phyloP scores from a whole-genome alignment of 1,140 invertebrate species.

The Penaeus indicus region DNA sequence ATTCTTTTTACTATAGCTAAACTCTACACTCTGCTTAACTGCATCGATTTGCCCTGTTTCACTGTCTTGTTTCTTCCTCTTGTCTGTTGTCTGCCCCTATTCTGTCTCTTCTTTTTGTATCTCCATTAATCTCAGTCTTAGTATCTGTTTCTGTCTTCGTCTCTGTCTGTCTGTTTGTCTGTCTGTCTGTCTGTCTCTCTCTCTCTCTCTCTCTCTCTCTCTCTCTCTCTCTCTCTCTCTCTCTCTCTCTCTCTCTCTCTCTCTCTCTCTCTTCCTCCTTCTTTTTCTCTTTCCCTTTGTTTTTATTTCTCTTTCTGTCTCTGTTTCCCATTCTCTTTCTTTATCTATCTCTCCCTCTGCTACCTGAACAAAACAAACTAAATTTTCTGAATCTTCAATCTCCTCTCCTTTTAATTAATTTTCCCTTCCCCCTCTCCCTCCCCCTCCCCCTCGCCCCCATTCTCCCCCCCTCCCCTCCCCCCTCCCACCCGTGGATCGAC shows the following conservation, averaged over 20 bases:
- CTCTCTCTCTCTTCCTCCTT: background rate
- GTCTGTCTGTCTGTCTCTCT: background rate
- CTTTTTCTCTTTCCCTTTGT: background rate
- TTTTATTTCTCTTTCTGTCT: background rate
- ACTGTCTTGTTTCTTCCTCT: background rate
- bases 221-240: background rate
- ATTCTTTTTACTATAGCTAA: too few species aligned
- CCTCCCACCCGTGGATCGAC: background rate
- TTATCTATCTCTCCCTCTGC: background rate
- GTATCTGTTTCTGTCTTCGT: background rate
- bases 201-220: background rate
- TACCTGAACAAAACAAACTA: background rate
- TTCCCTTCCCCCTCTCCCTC: background rate
- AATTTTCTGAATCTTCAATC: background rate
- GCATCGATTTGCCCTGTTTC: background rate
- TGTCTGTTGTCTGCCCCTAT: background rate
- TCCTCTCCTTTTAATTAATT: background rate
- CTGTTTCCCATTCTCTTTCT: background rate
- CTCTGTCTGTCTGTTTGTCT: background rate
- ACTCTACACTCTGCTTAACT: too few species aligned
- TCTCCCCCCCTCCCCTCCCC: background rate
- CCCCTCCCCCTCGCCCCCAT: background rate
- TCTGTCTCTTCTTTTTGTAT: background rate
- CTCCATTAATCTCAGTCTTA: background rate
- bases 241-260: background rate